Percentiles rank a stretch among this genome's conserved stretches.
phyloP scores from a whole-genome alignment of 2,113 vertebrate species.

The Clarias gariepinus region DNA sequence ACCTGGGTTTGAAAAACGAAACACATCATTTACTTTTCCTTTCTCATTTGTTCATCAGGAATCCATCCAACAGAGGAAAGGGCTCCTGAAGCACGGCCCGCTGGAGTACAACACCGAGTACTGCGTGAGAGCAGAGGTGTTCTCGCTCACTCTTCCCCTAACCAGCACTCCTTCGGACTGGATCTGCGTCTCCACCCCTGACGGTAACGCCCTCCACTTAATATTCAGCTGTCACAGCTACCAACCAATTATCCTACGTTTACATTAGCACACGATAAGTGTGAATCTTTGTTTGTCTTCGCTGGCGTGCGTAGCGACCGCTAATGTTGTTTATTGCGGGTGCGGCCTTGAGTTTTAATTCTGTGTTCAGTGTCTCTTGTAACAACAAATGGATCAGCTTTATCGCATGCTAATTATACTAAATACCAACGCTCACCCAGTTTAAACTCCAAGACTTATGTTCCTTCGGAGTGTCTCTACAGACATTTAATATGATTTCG shows the following conservation, averaged over 20 bases:
- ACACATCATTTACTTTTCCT: too few species aligned
- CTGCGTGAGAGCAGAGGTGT: constrained; percentile 56
- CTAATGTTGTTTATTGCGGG: not conserved
- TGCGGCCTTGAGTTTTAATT: not conserved
- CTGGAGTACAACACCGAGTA: constrained; percentile 71
- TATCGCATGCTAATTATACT: not conserved
- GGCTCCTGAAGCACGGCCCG: constrained; percentile 60
- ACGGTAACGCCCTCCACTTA: constrained; percentile 8
- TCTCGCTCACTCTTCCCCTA: not conserved
- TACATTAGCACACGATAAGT: not conserved
- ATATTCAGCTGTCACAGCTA: not conserved
- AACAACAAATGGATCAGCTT: too few species aligned
- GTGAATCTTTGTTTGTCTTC: too few species aligned
- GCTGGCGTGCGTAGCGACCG: not conserved
- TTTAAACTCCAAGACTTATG: not conserved
- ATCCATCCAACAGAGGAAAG: constrained; percentile 38
- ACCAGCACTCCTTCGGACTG: not conserved
- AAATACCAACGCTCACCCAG: too few species aligned
- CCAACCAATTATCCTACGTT: not conserved
- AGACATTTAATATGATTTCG: too few species aligned
- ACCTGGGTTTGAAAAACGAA: too few species aligned
- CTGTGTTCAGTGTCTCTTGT: too few species aligned
- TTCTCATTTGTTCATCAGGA: not conserved
- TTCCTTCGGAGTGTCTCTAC: not conserved
- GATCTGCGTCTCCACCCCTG: constrained; percentile 13